Conservation (phyloP, 2,888 invertebrate species). For the Nyleta sp. region DNA sequence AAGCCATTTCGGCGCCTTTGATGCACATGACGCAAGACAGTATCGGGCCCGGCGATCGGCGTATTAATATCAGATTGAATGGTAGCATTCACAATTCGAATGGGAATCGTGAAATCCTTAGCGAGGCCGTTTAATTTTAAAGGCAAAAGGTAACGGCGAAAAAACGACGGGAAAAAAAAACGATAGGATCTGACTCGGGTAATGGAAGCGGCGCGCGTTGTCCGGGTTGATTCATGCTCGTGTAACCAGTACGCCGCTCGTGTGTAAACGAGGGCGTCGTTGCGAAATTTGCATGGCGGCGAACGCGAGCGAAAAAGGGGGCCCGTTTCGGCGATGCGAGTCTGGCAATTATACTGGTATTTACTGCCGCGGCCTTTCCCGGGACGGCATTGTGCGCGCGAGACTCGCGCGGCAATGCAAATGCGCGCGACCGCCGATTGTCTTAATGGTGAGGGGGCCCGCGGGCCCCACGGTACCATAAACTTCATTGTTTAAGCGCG, state of each 20-base stretch:
- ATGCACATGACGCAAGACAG: constrained; percentile 45
- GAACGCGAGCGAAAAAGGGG: constrained; percentile 50
- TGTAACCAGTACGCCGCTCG: constrained; percentile 32
- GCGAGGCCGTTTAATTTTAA: constrained; percentile 49
- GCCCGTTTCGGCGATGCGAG: constrained; percentile 68
- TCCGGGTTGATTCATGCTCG: constrained; percentile 60
- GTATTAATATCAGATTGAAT: constrained; percentile 63
- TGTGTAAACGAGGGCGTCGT: constrained; percentile 54
- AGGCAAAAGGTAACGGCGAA: constrained; percentile 31
- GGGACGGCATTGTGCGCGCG: constrained; percentile 77
- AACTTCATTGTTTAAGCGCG: constrained; percentile 81
- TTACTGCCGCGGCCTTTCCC: constrained; percentile 77
- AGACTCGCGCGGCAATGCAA: constrained; percentile 72
- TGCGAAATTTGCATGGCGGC: constrained; percentile 60
- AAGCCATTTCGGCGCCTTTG: constrained; percentile 59
- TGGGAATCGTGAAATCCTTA: constrained; percentile 49
- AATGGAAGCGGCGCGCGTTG: constrained; percentile 53
- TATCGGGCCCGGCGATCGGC: constrained; percentile 51
- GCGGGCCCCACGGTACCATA: constrained; percentile 75
- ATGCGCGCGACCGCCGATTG: constrained; percentile 78
- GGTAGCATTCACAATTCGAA: constrained; percentile 52
- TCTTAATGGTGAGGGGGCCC: constrained; percentile 76
- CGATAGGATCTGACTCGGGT: constrained; percentile 23
- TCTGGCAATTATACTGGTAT: constrained; percentile 81
- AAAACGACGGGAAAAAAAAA: constrained; percentile 11